Evolutionary conservation across 1,140 invertebrate species (phyloP).

Genomic region (Apis cerana): DNA sequence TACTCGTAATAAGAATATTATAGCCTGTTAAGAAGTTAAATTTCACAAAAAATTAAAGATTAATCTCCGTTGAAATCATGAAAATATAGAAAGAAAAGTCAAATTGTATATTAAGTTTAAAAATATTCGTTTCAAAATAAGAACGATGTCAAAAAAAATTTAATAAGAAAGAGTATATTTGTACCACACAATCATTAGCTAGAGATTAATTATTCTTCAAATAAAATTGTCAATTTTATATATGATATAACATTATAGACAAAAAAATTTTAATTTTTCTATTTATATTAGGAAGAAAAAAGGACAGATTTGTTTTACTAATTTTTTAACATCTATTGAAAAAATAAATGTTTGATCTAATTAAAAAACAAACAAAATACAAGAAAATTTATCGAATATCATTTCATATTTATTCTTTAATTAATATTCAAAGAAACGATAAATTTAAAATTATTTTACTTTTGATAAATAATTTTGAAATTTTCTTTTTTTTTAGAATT

Average conservation of each 20-base stretch:
- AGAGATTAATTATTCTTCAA: background rate
- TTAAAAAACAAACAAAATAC: background rate
- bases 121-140: background rate
- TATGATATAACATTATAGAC: too few relatives aligned
- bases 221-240: background rate
- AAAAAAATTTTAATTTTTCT: background rate
- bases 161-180: background rate
- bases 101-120: background rate
- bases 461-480: background rate
- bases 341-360: background rate
- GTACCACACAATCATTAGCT: background rate
- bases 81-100: background rate
- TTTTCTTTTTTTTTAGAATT: background rate
- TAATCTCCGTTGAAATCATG: background rate
- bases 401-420: background rate
- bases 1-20: background rate
- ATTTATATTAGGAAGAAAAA: background rate
- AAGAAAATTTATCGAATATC: background rate
- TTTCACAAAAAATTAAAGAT: slow-evolving; percentile 5
- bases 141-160: background rate
- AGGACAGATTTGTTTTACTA: background rate
- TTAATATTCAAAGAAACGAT: background rate
- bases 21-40: slow-evolving; percentile 11
- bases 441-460: background rate
- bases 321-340: background rate